A percentile compares a stretch with the other conserved stretches of the same genome.
These are phyloP conservation scores for Spinus pinus DNA, from an alignment of 2,797 vertebrate species.

Conservation along the genomic window DNA sequence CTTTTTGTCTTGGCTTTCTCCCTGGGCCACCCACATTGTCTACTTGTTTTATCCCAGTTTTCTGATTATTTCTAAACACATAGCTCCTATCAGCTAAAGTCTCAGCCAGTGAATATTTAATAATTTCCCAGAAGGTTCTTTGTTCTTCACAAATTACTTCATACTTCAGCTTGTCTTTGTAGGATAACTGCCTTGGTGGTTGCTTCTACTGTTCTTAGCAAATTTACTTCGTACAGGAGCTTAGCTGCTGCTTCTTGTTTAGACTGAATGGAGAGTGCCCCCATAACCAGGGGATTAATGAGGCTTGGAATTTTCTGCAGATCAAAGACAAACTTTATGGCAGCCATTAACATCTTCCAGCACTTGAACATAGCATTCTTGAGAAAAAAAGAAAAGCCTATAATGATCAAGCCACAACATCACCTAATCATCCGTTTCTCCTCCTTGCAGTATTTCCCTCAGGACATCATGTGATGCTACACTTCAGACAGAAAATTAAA, in stretches of 20 bases:
- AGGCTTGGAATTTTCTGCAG: slow-evolving; percentile 22
- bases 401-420: background rate
- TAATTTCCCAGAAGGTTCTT: slow-evolving; percentile 18
- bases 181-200: slow-evolving; percentile 5
- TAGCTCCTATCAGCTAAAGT: background rate
- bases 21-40: background rate
- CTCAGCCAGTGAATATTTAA: background rate
- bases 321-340: slow-evolving; percentile 50
- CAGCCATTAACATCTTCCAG: slow-evolving; percentile 1
- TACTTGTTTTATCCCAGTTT: background rate
- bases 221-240: background rate
- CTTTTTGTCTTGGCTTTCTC: background rate
- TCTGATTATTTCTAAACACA: slow-evolving; percentile 26
- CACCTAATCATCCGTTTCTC: background rate
- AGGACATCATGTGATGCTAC: background rate
- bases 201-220: background rate
- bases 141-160: slow-evolving; percentile 29
- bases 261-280: background rate
- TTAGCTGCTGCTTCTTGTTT: slow-evolving; percentile 34
- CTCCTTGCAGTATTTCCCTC: background rate
- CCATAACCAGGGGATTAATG: slow-evolving; percentile 16
- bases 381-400: slow-evolving; percentile 8
- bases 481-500: background rate
- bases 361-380: background rate
- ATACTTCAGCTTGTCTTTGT: slow-evolving; percentile 3